Evolutionary conservation across 2,888 invertebrate species (phyloP).

Genomic region (Cantharis rustica): DNA sequence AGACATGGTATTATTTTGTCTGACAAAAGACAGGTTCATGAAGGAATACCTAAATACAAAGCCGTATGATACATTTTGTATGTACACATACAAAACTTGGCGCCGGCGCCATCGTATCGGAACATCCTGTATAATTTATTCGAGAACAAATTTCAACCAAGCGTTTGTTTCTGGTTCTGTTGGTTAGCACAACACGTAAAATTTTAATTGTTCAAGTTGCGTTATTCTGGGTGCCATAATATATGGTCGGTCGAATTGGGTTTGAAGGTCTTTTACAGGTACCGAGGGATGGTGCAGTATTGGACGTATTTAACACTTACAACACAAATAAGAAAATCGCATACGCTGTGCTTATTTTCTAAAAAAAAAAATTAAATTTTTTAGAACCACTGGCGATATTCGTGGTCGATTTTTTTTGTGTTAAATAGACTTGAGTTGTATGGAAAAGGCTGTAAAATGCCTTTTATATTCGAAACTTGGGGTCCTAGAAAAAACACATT

Average conservation of each 20-base stretch:
- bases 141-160: neutral
- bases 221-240: neutral
- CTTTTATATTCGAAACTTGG: neutral
- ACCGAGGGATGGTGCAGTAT: neutral
- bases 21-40: neutral
- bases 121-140: neutral
- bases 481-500: constrained; percentile 31
- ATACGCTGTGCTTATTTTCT: neutral
- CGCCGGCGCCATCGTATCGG: neutral
- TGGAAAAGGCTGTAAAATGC: neutral
- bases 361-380: neutral
- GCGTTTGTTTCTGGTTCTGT: neutral
- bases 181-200: neutral
- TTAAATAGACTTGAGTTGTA: neutral
- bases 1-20: neutral
- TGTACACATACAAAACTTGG: neutral
- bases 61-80: too few relatives aligned
- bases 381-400: too few relatives aligned
- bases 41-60: too few relatives aligned
- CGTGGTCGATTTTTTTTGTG: neutral
- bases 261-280: neutral
- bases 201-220: neutral
- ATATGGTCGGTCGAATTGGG: neutral
- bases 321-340: neutral
- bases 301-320: neutral